phyloP scores from a whole-genome alignment of 2,113 vertebrate genomes.

The Tachysurus vachellii region DNA sequence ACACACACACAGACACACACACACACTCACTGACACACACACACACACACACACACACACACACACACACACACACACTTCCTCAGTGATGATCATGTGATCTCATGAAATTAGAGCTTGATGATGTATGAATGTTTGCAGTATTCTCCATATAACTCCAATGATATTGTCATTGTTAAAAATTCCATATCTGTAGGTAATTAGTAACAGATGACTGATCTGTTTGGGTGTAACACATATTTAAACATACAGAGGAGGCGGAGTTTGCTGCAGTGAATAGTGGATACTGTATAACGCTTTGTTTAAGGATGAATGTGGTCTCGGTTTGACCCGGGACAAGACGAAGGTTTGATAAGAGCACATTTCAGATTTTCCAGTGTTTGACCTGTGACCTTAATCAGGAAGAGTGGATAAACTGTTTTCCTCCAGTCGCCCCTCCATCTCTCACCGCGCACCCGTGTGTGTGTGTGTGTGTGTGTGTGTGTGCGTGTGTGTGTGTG shows the following conservation, averaged over 20 bases:
- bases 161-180: too few relatives aligned
- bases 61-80: neutral
- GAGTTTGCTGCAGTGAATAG: too few relatives aligned
- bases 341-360: slow-evolving; percentile 60
- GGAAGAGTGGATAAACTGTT: slow-evolving; percentile 41
- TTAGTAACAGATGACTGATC: too few relatives aligned
- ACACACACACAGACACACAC: too few relatives aligned
- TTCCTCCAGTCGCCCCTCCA: slow-evolving; percentile 19
- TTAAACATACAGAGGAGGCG: too few relatives aligned
- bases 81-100: neutral
- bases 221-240: too few relatives aligned
- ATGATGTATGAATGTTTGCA: neutral
- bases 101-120: neutral
- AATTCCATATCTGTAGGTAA: too few relatives aligned
- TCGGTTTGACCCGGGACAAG: slow-evolving; percentile 62
- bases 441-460: neutral
- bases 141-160: too few relatives aligned
- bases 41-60: neutral
- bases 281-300: too few relatives aligned
- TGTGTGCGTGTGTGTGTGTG: neutral
- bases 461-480: neutral
- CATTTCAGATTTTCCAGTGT: slow-evolving; percentile 60
- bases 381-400: slow-evolving; percentile 71
- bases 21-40: too few relatives aligned
- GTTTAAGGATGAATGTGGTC: slow-evolving; percentile 48